Evolutionary conservation across 2,888 invertebrate species (phyloP), one percentile per base, ranked within the genome.

Genomic region (Cerastis leucographa): DNA sequence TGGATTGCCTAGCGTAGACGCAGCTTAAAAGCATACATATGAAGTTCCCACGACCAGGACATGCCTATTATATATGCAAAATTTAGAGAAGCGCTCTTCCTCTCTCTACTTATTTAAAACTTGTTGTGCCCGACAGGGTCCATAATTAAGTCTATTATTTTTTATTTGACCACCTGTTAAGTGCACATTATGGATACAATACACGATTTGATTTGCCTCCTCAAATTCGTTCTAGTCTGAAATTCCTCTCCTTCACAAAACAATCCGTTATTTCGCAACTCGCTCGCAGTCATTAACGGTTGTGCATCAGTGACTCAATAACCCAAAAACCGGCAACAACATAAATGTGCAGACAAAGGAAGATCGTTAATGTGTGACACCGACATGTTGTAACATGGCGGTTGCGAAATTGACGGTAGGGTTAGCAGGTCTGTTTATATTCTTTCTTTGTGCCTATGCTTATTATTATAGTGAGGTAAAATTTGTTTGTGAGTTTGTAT

Each of bases 321-420:
- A 84, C 80, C 80, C 68, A 87, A 85, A 87, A 79, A 74, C 76
- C 74, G 76, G 44, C 70, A 65, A 71, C 78, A 77, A 11, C 64
- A 64, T 78, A 75, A 83, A 81, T 80, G 74, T 74, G 29, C 65
- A 88, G 78, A 88, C 88, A 87, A 87, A 88, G 84, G 80, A 80
- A n/a, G 71, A 80, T 85, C 87, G 78, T 88, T 88, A 88, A 85
- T 72, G 78, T 81, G 87, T 83, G 84, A 81, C 78, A 69, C 51
- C 56, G 72, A 74, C 44, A 70, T 87, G 87, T 80, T 67, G 87
- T 76, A 87, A 87, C 68, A 70, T 64, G 62, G 0, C 72, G 4
- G 56, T 87, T 87, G 81, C 76, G 71, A 85, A 81, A 86, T 67
- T n/a, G 66, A 25, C n/a, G 42, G 22, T 64, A 81, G 84, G 85